Percentiles rank a stretch among this genome's conserved stretches.
Evolutionary conservation across 2,888 invertebrate genomes (phyloP).

Genomic region (Salpingus planirostris): DNA sequence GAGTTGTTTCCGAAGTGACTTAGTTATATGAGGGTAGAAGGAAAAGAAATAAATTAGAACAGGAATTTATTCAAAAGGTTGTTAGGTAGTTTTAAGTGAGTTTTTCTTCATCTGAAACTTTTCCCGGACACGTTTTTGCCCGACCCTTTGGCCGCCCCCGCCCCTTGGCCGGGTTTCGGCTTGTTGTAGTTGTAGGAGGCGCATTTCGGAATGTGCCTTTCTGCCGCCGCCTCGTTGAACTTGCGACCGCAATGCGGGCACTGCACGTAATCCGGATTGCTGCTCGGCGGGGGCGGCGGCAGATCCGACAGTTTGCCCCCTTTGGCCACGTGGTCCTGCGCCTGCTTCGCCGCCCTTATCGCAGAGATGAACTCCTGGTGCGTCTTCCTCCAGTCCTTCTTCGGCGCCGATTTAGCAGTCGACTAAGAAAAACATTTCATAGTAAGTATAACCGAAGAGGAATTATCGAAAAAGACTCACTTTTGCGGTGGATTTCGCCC

Average conservation of each 20-base stretch:
- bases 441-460: too few species aligned
- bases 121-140: too few species aligned
- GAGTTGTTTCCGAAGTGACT: too few species aligned
- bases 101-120: too few species aligned
- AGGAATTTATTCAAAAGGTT: too few species aligned
- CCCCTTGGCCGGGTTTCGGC: slow-evolving; percentile 23
- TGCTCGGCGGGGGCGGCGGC: slow-evolving; percentile 82
- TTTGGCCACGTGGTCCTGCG: slow-evolving; percentile 66
- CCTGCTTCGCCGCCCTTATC: slow-evolving; percentile 83
- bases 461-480: too few species aligned
- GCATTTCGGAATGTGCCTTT: slow-evolving; percentile 89
- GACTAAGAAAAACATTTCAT: not conserved
- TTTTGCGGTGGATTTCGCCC: too few species aligned
- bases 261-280: slow-evolving; percentile 81
- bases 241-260: slow-evolving; percentile 78
- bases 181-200: slow-evolving; percentile 68
- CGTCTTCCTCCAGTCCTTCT: slow-evolving; percentile 80
- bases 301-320: slow-evolving; percentile 83
- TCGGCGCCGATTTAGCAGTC: slow-evolving; percentile 23
- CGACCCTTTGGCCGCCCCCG: slow-evolving; percentile 1
- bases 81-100: too few species aligned
- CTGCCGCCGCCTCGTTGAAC: slow-evolving; percentile 78
- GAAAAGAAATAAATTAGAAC: too few species aligned
- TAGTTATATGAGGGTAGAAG: too few species aligned
- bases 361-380: slow-evolving; percentile 90